phyloP scores from a whole-genome alignment of 2,888 invertebrate species.

The Drosophila aldrichi region DNA sequence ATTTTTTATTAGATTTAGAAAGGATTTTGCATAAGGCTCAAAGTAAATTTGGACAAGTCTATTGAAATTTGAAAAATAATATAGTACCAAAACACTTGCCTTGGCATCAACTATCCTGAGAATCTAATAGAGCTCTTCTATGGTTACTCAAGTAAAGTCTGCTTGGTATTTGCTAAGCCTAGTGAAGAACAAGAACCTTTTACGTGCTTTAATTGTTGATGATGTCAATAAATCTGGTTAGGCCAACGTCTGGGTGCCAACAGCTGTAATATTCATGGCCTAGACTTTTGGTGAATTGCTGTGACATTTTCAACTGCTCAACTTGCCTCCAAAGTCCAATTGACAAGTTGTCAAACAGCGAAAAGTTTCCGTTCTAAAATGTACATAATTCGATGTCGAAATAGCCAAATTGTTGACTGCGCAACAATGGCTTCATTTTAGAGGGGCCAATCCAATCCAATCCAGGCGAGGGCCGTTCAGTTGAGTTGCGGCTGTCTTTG shows the following conservation, averaged over 20 bases:
- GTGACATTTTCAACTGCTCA: constrained; percentile 21
- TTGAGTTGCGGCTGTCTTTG: constrained; percentile 15
- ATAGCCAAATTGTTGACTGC: constrained; percentile 57
- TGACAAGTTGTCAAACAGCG: constrained; percentile 59
- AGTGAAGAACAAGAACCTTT: too few relatives aligned
- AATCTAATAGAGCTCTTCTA: too few relatives aligned
- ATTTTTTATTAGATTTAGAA: background rate
- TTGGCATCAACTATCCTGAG: too few relatives aligned
- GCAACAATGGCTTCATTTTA: constrained; percentile 34
- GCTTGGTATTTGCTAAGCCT: background rate
- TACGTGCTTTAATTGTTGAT: constrained; percentile 1
- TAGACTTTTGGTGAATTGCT: constrained; percentile 8
- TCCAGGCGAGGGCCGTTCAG: constrained; percentile 1
- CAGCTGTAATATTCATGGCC: constrained; percentile 18
- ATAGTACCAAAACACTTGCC: too few relatives aligned
- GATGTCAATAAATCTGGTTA: constrained; percentile 1
- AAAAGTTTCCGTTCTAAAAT: constrained; percentile 52
- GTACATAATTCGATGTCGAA: constrained; percentile 70
- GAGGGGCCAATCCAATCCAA: too few relatives aligned
- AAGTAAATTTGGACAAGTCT: background rate
- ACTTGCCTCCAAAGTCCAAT: constrained; percentile 28
- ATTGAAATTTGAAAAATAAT: background rate
- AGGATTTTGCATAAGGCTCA: background rate
- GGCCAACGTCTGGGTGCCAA: too few relatives aligned
- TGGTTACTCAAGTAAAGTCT: background rate